Evolutionary conservation across 2,888 invertebrate species (phyloP).

Genomic region (Microctonus brassicae): DNA sequence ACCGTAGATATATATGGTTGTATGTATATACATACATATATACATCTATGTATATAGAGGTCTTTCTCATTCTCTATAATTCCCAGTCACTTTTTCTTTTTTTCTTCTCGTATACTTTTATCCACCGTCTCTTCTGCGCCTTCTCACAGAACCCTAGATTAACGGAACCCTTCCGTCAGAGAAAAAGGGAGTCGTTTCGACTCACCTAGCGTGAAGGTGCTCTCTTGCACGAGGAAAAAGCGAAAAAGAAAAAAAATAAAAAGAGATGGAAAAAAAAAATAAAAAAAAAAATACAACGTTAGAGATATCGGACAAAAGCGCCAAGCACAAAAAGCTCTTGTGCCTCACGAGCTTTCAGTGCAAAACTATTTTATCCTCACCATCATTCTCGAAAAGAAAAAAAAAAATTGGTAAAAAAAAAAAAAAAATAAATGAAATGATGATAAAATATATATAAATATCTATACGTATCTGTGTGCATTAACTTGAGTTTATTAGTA

Average conservation of each 20-base stretch:
- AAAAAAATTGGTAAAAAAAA: no score
- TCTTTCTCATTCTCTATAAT: slow-evolving; percentile 23
- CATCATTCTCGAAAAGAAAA: background rate
- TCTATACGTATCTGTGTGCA: background rate
- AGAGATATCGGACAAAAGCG: slow-evolving; percentile 26
- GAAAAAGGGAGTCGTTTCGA: slow-evolving; percentile 59
- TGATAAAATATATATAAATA: background rate
- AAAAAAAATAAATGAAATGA: no score
- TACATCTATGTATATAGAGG: slow-evolving; percentile 37
- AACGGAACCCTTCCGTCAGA: slow-evolving; percentile 63
- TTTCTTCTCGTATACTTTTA: slow-evolving; percentile 34
- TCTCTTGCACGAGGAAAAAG: slow-evolving; percentile 52
- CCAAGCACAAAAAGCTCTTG: background rate
- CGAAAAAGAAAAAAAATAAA: slow-evolving; percentile 33
- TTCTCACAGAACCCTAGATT: slow-evolving; percentile 63
- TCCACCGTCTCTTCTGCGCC: slow-evolving; percentile 43
- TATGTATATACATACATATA: slow-evolving; percentile 31
- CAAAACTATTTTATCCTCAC: slow-evolving; percentile 12
- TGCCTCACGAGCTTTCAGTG: background rate
- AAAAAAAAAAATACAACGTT: slow-evolving; percentile 32
- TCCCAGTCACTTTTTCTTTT: slow-evolving; percentile 47
- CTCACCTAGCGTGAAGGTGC: slow-evolving; percentile 63
- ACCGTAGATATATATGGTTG: slow-evolving; percentile 49
- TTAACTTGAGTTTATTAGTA: no score
- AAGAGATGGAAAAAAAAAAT: slow-evolving; percentile 38